Percentiles rank a stretch among this genome's conserved stretches.
Evolutionary conservation across 2,113 vertebrate species (phyloP).

Genomic region (Illadopsis cleaveri): DNA sequence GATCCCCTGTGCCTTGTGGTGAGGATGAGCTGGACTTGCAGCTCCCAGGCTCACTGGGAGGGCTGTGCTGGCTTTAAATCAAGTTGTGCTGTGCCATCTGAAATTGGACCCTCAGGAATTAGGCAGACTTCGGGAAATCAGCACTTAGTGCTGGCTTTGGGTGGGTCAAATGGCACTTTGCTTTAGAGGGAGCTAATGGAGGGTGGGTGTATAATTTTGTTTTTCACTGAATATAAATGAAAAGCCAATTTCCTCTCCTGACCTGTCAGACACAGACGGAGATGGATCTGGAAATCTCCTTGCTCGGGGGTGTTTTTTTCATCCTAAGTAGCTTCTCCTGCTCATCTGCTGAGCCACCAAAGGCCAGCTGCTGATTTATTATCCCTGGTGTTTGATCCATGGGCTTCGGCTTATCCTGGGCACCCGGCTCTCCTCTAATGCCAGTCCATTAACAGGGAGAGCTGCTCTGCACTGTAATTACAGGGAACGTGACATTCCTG

Average conservation of each 20-base stretch:
- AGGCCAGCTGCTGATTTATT: constrained; percentile 18
- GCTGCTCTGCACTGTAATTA: not conserved
- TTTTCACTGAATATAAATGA: not conserved
- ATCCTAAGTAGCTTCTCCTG: constrained; percentile 5
- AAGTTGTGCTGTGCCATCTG: not conserved
- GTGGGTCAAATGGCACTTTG: not conserved
- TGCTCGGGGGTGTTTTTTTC: not conserved
- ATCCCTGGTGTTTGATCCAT: constrained; percentile 22
- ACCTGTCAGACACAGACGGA: not conserved
- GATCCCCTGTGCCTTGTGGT: not conserved
- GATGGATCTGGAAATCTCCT: not conserved
- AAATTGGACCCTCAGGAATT: not conserved
- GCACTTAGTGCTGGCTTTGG: not conserved
- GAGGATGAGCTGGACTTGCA: not conserved
- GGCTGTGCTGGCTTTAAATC: not conserved
- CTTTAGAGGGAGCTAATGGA: not conserved
- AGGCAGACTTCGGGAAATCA: not conserved
- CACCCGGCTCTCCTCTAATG: not conserved
- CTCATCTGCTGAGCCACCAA: not conserved
- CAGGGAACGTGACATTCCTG: not conserved
- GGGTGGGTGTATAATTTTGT: not conserved
- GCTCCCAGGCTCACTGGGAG: not conserved
- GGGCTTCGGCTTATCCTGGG: not conserved
- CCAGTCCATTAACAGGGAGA: not conserved
- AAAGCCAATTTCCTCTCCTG: not conserved